Percentiles rank a stretch among this genome's conserved stretches.
Evolutionary conservation across 1,140 invertebrate genomes (phyloP).

Genomic region (Rhopalosiphum padi): DNA sequence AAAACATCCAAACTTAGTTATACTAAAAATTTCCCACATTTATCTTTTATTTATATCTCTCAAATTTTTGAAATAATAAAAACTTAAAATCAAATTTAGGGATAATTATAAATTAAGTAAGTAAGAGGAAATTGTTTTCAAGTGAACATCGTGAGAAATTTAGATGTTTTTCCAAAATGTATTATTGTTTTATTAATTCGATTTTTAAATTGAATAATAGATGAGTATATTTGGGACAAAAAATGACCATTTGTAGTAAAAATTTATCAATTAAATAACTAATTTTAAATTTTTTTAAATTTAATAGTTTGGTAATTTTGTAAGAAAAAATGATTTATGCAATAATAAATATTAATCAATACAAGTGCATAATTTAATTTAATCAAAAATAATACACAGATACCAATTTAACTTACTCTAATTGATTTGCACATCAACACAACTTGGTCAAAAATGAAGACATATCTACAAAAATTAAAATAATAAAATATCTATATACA

Average conservation of each 20-base stretch:
- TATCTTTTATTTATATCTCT: no score
- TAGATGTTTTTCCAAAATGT: no score
- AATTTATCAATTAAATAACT: neutral
- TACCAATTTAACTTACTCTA: slow-evolving; percentile 69
- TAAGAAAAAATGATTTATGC: neutral
- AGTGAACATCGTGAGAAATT: no score
- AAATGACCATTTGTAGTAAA: neutral
- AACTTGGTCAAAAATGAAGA: slow-evolving; percentile 96
- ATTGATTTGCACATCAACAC: slow-evolving; percentile 92
- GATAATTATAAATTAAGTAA: no score
- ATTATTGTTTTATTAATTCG: no score
- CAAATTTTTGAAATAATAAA: no score
- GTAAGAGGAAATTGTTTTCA: no score
- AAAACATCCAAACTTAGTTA: neutral
- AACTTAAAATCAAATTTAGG: no score
- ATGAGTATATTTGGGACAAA: neutral
- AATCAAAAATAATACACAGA: slow-evolving; percentile 25
- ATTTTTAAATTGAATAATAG: no score
- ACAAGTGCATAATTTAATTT: neutral
- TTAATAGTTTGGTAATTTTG: neutral
- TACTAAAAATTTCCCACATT: neutral
- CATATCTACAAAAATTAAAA: slow-evolving; percentile 73
- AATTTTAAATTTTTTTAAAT: neutral
- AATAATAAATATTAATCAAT: neutral
- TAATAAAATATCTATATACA: slow-evolving; percentile 38